Base-by-base conservation (phyloP, 1,140 invertebrate species). In the Mercenaria mercenaria region DNA sequence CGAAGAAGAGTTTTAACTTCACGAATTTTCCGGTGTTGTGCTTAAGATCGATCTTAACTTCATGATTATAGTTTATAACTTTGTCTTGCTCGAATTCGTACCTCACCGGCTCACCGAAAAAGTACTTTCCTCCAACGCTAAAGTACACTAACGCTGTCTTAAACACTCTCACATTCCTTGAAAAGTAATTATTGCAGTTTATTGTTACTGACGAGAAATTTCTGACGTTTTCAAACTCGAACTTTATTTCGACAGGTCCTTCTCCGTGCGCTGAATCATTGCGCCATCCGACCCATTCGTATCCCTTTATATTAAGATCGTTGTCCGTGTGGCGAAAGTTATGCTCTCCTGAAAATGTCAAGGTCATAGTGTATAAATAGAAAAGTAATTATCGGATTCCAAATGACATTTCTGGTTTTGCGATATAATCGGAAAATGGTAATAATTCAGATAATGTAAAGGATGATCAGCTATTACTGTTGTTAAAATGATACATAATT, bases 261-360 rank as follows among this genome's bases (percentile, higher is more conserved):
- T 86, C 76, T 10, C 88, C 52, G 64, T 41, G 20, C n/a, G 79
- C 39, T 92, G 98, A 98, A 92, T 98, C 98, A 96, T 98, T 98
- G 89, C 97, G 97, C 98, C 98, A 99, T 0, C 98, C 98, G 13
- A 99, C 98, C 98, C 98, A 99, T 56, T 97, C 97, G 69, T 97
- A 97, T 47, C 98, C 98, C 96, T 96, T 93, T 91, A 96, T 97
- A 56, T 97, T 97, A 90, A 97, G 96, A 83, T 97, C 97, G 91
- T 96, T 96, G 76, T 97, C 97, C 95, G 98, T 97, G n/a, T 97
- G 95, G 91, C 97, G 97, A 95, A 98, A 98, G 95, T 98, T 97
- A 89, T 98, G 97, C n/a, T 97, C 97, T 64, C 98, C 98, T 90
- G 96, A 97, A 91, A 97, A 79, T 1, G 26, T n/a, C 8, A 61